These are phyloP conservation scores for Entomyzon cyanotis DNA, from an alignment of 2,113 vertebrate species.

Conservation along the genomic window DNA sequence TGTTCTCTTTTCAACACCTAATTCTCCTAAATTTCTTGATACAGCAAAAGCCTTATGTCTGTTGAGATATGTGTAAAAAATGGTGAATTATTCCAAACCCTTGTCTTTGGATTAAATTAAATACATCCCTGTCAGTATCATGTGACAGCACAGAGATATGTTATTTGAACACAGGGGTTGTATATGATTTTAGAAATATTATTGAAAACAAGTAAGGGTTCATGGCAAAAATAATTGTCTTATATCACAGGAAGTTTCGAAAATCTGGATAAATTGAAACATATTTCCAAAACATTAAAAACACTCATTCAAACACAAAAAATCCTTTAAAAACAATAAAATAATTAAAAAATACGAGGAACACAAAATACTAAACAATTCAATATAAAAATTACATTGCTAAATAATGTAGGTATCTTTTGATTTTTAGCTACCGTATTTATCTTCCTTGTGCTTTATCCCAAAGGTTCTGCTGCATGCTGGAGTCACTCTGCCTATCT, in stretches of 20 bases:
- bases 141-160: not conserved
- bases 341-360: not conserved
- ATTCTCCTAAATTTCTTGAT: conserved; percentile 77
- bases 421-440: not conserved
- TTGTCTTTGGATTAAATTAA: not conserved
- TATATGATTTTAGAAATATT: not conserved
- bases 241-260: not conserved
- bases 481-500: not conserved
- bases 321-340: not conserved
- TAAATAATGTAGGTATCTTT: not conserved
- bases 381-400: not conserved
- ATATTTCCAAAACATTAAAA: not conserved
- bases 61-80: not conserved
- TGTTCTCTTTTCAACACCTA: conserved; percentile 59
- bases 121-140: not conserved
- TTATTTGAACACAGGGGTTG: not conserved
- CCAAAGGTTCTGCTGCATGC: not conserved
- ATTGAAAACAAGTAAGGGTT: not conserved
- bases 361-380: not conserved
- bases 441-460: not conserved
- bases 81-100: not conserved
- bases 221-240: not conserved
- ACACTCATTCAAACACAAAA: not conserved
- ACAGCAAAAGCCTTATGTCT: conserved; percentile 79
- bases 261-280: not conserved